Evolutionary conservation across 2,888 invertebrate genomes (phyloP), one percentile per base, ranked within the genome.

Genomic region (Achlya flavicornis): DNA sequence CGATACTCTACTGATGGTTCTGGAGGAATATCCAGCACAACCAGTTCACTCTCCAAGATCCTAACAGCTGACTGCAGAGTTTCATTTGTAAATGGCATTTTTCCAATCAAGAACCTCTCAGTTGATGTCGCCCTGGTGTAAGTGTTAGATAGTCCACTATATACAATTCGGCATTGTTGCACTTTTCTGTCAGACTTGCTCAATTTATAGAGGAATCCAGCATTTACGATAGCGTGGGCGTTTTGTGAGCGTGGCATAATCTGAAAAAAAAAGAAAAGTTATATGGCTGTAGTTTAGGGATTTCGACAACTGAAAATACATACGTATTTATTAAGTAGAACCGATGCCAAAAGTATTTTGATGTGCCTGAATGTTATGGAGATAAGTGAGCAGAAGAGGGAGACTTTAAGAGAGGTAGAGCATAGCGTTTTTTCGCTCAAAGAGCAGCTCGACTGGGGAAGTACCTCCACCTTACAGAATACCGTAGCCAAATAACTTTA

Each of bases 221-320:
- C 96, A 76, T 97, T 97, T 0, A 97, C 96, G 61, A 96, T 94
- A 0, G 97, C 97, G 77, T 96, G 96, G 0, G 96, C 95, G 78
- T 96, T 97, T 89, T 96, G 96, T 0, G 96, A 94, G 67, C 96
- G 89, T 0, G 96, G 95, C 95, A 96, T 96, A 61, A 97, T 95
- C 96, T 97, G 76, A 26, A 82, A 83, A n/a, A 46, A 12, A 65
- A 61, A 19, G 43, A 16, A 57, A 64, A 60, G 57, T 26, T 58
- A 5, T 38, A 16, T 35, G 35, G 4, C 5, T 35, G 35, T 7
- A 35, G 3, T 35, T 35, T 6, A 35, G 35, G 26, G 26, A 26
- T 26, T 26, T 26, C 1, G 2, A 26, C 26, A 26, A 26, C 26
- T 26, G 2, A 2, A 26, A 26, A 26, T 26, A 26, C 26, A 2